phyloP scores from a whole-genome alignment of 2,113 vertebrate species.

The Hydrochoerus hydrochaeris region DNA sequence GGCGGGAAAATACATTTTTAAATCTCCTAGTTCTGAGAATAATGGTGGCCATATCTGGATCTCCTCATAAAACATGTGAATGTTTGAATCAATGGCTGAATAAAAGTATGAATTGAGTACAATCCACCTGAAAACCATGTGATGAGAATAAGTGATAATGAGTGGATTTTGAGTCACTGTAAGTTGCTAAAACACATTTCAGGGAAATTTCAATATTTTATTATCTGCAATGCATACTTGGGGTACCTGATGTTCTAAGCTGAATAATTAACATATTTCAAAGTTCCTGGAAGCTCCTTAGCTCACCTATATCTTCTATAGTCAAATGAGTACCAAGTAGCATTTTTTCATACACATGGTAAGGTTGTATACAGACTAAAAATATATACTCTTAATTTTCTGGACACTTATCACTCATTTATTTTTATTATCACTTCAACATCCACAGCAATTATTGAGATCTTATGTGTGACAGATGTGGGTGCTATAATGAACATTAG shows the following conservation, averaged over 20 bases:
- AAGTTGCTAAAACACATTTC: background rate
- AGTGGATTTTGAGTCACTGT: background rate
- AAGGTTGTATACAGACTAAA: background rate
- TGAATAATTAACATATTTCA: background rate
- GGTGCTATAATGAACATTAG: rapidly evolving
- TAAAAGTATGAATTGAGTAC: background rate
- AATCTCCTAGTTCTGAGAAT: background rate
- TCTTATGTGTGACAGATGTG: background rate
- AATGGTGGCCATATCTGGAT: background rate
- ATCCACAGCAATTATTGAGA: background rate
- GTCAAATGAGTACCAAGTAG: background rate
- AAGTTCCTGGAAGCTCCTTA: background rate
- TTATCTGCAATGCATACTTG: background rate
- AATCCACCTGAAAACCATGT: background rate
- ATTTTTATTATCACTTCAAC: background rate
- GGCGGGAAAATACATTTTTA: background rate
- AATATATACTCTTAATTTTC: background rate
- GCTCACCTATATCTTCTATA: background rate
- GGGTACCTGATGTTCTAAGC: background rate
- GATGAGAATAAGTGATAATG: background rate
- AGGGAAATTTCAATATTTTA: background rate
- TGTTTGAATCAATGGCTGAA: background rate
- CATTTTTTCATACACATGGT: background rate
- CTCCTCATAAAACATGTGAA: background rate
- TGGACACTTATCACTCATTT: background rate